Conservation (phyloP, 2,888 invertebrate genomes). For the Lasius fuliginosus region DNA sequence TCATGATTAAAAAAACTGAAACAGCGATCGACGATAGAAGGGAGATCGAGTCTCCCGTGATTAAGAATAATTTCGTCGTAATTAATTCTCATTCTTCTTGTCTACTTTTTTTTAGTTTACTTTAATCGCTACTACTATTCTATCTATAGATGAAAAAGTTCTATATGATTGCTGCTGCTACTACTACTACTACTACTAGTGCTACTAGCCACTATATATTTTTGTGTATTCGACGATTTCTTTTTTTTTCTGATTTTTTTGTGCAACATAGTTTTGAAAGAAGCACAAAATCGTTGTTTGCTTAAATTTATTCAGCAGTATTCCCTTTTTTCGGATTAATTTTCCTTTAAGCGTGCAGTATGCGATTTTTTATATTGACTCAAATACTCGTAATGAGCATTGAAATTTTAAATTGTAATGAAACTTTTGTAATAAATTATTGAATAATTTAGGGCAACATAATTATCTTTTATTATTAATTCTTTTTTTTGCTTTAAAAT, state of each 20-base stretch:
- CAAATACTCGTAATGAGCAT: not conserved
- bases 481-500: not conserved
- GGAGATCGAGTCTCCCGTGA: constrained; percentile 66
- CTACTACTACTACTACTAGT: constrained; percentile 73
- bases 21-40: constrained; percentile 3
- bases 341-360: not conserved
- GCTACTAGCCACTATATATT: constrained; percentile 74
- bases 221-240: constrained; percentile 83
- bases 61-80: constrained; percentile 81
- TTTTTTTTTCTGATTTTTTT: constrained; percentile 40
- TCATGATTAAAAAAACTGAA: not conserved
- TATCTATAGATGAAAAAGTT: constrained; percentile 78
- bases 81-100: constrained; percentile 81
- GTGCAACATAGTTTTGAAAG: constrained; percentile 17
- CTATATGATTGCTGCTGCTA: constrained; percentile 75
- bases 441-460: not conserved
- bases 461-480: not conserved
- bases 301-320: not conserved
- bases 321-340: not conserved
- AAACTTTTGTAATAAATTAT: not conserved
- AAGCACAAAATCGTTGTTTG: not conserved
- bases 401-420: not conserved
- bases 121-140: constrained; percentile 81
- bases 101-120: constrained; percentile 81
- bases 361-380: not conserved